These are phyloP conservation scores for Acronicta psi DNA, from an alignment of 2,888 invertebrate species.

Conservation along the genomic window DNA sequence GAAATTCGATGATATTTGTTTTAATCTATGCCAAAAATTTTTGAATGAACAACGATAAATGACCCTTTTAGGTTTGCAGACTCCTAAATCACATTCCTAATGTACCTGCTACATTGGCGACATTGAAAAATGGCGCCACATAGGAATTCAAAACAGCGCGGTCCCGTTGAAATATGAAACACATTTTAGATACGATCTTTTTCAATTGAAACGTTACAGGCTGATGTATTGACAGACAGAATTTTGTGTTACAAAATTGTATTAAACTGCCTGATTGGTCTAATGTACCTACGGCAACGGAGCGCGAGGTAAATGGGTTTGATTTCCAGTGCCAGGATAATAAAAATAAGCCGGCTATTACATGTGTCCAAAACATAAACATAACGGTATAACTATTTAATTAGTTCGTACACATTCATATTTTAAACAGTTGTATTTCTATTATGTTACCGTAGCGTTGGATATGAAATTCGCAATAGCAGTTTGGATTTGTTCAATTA, in stretches of 20 bases:
- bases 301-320: no score
- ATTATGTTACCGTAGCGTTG: no score
- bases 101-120: conserved; percentile 22
- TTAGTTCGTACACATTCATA: no score
- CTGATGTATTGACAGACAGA: conserved; percentile 35
- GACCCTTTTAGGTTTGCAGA: not conserved
- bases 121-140: conserved; percentile 44
- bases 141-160: conserved; percentile 37
- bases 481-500: no score
- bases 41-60: not conserved
- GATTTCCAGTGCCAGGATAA: no score
- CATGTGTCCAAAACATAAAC: no score
- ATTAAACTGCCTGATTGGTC: not conserved
- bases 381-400: no score
- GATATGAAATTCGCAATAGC: no score
- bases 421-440: no score
- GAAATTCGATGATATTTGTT: no score
- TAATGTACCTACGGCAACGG: no score
- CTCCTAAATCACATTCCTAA: conserved; percentile 36
- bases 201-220: conserved; percentile 44
- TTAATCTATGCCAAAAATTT: not conserved
- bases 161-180: conserved; percentile 51
- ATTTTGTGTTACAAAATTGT: not conserved
- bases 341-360: no score
- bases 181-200: conserved; percentile 44